These are phyloP conservation scores for Harpalus rubripes DNA, from an alignment of 2,888 invertebrate species.

Conservation along the genomic window DNA sequence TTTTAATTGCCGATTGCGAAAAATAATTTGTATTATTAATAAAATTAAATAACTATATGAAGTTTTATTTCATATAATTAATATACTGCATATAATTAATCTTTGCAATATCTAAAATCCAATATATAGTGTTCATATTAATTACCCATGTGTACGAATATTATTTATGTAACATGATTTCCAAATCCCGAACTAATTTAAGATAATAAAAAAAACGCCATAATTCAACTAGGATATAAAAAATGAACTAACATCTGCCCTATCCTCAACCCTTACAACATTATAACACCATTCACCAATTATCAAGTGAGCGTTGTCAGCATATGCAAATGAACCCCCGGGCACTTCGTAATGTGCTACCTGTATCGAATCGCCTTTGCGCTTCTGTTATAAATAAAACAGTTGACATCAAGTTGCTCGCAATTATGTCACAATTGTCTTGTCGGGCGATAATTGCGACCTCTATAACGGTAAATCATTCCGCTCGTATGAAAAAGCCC, in stretches of 20 bases:
- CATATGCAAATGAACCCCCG: slow-evolving; percentile 17
- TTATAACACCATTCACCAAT: slow-evolving; percentile 45
- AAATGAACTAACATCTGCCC: slow-evolving; percentile 18
- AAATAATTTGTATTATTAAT: background rate
- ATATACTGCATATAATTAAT: background rate
- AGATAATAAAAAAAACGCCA: slow-evolving; percentile 39
- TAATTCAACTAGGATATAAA: slow-evolving; percentile 26
- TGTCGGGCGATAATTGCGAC: slow-evolving; percentile 35
- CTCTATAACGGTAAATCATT: slow-evolving; percentile 49
- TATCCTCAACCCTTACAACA: slow-evolving; percentile 23
- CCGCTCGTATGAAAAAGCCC: slow-evolving; percentile 27
- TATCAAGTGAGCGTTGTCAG: slow-evolving; percentile 34
- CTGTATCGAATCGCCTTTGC: slow-evolving; percentile 50
- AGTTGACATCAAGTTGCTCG: slow-evolving; percentile 33
- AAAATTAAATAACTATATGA: background rate
- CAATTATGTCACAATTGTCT: slow-evolving; percentile 61
- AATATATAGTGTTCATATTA: background rate
- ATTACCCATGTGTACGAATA: background rate
- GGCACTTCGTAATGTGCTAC: slow-evolving; percentile 24
- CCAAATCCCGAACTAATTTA: slow-evolving; percentile 14
- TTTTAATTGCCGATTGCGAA: too few species aligned
- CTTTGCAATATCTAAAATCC: background rate
- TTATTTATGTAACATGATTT: slow-evolving; percentile 2
- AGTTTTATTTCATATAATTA: background rate
- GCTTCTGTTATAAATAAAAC: slow-evolving; percentile 68